Base-by-base conservation (phyloP, 1,140 invertebrate genomes). In the Palaemon carinicauda region DNA sequence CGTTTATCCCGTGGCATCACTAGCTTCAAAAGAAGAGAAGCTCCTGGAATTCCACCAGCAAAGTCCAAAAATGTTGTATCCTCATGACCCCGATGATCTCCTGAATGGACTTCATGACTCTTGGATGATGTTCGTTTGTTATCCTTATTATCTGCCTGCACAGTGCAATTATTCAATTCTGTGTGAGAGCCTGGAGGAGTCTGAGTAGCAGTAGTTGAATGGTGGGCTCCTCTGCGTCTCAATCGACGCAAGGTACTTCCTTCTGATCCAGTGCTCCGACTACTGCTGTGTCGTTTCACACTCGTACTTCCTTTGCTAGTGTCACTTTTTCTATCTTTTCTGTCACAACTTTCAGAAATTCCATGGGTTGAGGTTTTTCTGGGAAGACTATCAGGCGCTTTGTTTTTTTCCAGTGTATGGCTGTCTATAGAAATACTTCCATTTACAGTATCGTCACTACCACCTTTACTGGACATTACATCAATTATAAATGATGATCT, bases 261-360 rank as follows among this genome's bases (percentile, higher is more conserved):
- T 78, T 86, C 84, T 31, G 84, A 86, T 4, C 84, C 84, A 3
- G 84, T 86, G 50, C 84, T 86, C 31, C 84, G 56, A 69, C 84
- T 80, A n/a, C 77, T 80, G 33, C 84, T 86, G 77, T 86, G 84
- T 4, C 84, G 84, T 65, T 86, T 86, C 17, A 86, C 77, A 65
- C 74, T 80, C 3, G 84, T 56, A 17, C 24, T n/a, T 4, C 41
- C 41, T 9, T 50, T 65, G 52, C 27, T 84, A 27, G 19, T n/a
- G 14, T 54, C 82, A 41, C 82, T 65, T 24, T 41, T 53, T 19
- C 74, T 27, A 12, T 84, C 82, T 53, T 27, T 77, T 41, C 24
- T 77, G 5, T 84, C 82, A n/a, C 56, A 24, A 24, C 33, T 52
- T 27, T 84, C 82, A 60, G 82, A 52, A 19, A 54, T 41, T 29